Conservation (phyloP, 1,140 invertebrate genomes). For the Cydia pomonella region DNA sequence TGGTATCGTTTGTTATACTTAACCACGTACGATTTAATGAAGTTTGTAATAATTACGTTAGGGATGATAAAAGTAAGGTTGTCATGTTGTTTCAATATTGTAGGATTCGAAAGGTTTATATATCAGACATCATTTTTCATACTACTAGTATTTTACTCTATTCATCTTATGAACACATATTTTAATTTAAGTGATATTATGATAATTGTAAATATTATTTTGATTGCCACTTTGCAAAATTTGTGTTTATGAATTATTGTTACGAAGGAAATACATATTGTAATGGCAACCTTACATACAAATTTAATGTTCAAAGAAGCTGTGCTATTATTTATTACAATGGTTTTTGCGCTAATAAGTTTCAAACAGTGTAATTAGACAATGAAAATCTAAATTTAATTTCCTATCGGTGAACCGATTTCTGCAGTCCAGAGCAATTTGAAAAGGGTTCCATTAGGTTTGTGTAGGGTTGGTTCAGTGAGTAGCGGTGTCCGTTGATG, state of each 20-base stretch:
- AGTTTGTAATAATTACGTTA: not conserved
- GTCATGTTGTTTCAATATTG: conserved; percentile 48
- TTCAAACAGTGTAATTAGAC: conserved; percentile 34
- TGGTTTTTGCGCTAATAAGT: conserved; percentile 5
- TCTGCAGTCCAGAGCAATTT: conserved; percentile 60
- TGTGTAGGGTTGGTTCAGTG: conserved; percentile 57
- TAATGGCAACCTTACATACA: conserved; percentile 69
- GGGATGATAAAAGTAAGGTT: conserved; percentile 49
- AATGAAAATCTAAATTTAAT: conserved; percentile 51
- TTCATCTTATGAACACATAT: not conserved
- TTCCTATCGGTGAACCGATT: conserved; percentile 48
- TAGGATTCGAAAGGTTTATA: too few species aligned
- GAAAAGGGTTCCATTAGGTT: conserved; percentile 49
- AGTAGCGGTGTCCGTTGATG: conserved; percentile 77
- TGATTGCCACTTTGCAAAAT: not conserved
- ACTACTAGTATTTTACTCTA: not conserved
- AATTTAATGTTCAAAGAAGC: conserved; percentile 65
- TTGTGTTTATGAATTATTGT: conserved; percentile 28
- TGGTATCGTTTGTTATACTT: not conserved
- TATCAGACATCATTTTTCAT: not conserved
- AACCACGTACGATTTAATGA: not conserved
- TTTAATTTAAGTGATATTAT: not conserved
- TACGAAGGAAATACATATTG: conserved; percentile 43
- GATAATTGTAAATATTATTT: not conserved
- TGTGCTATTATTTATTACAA: conserved; percentile 36